phyloP scores from a whole-genome alignment of 1,140 invertebrate genomes.

The Caenorhabditis latens region DNA sequence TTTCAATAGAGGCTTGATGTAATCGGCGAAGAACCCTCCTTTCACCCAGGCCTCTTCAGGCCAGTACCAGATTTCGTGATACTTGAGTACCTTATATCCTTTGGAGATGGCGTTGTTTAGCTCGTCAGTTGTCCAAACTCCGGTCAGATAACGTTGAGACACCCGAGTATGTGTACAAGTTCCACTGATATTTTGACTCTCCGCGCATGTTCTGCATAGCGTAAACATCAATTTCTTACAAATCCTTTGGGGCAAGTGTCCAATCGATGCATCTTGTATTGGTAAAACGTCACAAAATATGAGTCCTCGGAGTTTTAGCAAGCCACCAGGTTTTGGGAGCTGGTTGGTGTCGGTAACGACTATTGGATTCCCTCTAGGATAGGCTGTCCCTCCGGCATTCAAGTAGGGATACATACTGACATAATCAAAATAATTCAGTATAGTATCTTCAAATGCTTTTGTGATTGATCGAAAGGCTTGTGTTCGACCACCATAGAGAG shows the following conservation, averaged over 20 bases:
- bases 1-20: not conserved
- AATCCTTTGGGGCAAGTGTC: not conserved
- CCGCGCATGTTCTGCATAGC: not conserved
- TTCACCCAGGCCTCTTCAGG: not conserved
- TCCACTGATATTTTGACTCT: not conserved
- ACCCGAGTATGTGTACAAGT: not conserved
- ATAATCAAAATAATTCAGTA: not conserved
- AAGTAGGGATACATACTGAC: not conserved
- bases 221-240: not conserved
- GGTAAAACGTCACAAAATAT: not conserved
- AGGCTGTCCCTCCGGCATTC: not conserved
- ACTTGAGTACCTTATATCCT: slow-evolving; percentile 1
- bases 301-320: not conserved
- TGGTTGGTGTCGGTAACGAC: not conserved
- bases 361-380: not conserved
- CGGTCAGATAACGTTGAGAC: not conserved
- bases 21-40: not conserved
- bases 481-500: not conserved
- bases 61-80: slow-evolving; percentile 7
- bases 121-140: not conserved
- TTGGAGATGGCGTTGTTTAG: not conserved
- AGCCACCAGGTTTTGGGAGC: not conserved
- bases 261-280: not conserved
- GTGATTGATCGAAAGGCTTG: not conserved
- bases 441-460: not conserved